Base-by-base conservation (phyloP, 2,113 vertebrate genomes). In the human (Homo sapiens) region DNA sequence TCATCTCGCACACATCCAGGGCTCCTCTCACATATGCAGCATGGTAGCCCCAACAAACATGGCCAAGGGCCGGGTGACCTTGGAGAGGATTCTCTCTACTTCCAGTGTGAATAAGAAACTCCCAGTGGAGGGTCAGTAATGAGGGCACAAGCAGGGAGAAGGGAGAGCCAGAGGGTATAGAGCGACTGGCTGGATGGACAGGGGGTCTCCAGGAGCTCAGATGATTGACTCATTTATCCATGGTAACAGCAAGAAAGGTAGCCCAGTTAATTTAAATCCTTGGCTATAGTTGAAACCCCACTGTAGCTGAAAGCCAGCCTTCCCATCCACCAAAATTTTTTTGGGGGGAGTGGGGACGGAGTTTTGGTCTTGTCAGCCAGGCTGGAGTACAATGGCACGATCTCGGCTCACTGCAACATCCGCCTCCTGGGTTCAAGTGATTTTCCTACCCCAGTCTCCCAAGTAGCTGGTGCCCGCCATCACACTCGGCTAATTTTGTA, bases 181-280 rank as follows among this genome's bases (percentile, higher is more conserved):
- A 50, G 38, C 7, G 3, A 13, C 64, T 82, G 45, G 40, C 30
- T 43, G 23, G 68, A 57, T 1, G 2, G 38, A 5, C 38, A 35
- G n/a, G 32, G 6, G 32, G 32, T 68, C 30, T 68, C 32, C 13
- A 9, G 43, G 35, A 16, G 38, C 68, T 57, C 78, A 86, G 79
- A 76, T n/a, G 80, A 68, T 38, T 50, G 17, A 88, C 23, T 90
- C 35, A 84, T 96, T 80, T 90, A 94, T 92, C 70, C 61, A 64
- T 38, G 6, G 30, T 45, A 64, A 95, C 73, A 80, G 48, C 73
- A 76, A 68, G 59, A 96, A 82, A 96, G 43, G 57, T 35, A 89
- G 75, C 48, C 68, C 38, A 73, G 52, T 59, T 96, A 11, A 95
- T 96, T 97, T 94, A 92, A 97, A 96, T 89, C 80, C 40, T 16